A percentile compares a stretch with the other conserved stretches of the same genome.
These are phyloP conservation scores for Branchinecta lynchi DNA, from an alignment of 1,140 invertebrate genomes.

Conservation along the genomic window DNA sequence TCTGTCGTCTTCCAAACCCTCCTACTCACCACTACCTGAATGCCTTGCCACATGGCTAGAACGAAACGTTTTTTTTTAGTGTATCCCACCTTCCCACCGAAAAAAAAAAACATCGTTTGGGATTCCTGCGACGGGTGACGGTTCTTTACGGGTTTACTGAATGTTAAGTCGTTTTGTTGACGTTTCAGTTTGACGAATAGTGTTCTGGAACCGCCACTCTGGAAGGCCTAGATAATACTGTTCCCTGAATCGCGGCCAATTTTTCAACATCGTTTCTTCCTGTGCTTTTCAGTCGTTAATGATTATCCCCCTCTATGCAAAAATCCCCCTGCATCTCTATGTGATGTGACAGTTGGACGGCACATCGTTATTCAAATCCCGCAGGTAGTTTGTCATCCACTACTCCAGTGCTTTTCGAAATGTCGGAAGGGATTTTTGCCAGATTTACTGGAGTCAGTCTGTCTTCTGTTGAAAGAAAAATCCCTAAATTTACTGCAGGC, in stretches of 20 bases:
- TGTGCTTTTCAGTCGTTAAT: slow-evolving; percentile 1
- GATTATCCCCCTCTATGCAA: background rate
- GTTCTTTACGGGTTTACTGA: too few relatives aligned
- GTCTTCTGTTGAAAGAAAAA: background rate
- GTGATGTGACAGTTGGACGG: background rate
- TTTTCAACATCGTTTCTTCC: slow-evolving; percentile 6
- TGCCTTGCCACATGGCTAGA: too few relatives aligned
- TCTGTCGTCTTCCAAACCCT: too few relatives aligned
- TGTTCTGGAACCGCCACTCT: too few relatives aligned
- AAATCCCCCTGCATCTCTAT: background rate
- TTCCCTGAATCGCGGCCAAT: background rate
- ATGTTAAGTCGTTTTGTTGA: too few relatives aligned
- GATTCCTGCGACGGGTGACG: too few relatives aligned
- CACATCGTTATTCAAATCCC: slow-evolving; percentile 7
- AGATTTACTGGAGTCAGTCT: background rate
- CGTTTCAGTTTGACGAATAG: too few relatives aligned
- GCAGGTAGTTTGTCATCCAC: slow-evolving; percentile 7
- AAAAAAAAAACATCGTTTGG: too few relatives aligned
- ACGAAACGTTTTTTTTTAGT: too few relatives aligned
- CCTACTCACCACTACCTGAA: too few relatives aligned
- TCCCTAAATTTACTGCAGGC: background rate
- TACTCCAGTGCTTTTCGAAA: slow-evolving; percentile 3
- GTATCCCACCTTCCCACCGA: too few relatives aligned
- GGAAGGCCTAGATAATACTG: background rate
- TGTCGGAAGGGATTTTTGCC: slow-evolving; percentile 11